Evolutionary conservation across 1,140 invertebrate genomes (phyloP), one percentile per base, ranked within the genome.

Genomic region (Radopholus similis): DNA sequence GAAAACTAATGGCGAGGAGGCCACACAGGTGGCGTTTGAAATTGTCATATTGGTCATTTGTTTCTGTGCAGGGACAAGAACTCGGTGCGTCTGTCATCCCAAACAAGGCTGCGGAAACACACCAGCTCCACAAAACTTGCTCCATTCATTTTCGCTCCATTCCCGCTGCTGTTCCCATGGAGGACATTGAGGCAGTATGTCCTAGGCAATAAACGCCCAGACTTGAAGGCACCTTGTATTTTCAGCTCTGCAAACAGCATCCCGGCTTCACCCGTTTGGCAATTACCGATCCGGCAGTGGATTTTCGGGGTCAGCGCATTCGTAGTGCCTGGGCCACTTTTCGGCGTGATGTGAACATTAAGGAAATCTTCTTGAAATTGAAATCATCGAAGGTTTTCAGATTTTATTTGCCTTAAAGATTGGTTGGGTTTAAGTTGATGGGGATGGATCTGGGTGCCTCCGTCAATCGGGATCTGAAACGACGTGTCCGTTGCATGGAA

Each of bases 311-410:
- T 49, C 18, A 9, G 4, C 42, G 49, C 8, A 91, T 93, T 83
- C 88, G 95, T 28, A 87, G 94, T 54, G 96, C 93, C 44, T 99
- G 95, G 95, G 93, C 97, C 4, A 97, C 95, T 0, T 99, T 97
- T 84, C 90, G 93, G 74, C 86, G 92, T 40, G 89, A 93, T 80
- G 94, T 97, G 6, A 97, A 97, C 82, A 97, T 99, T 67, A 97
- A 97, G 83, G 94, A 98, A 83, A 97, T 98, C 66, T 99, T 95
- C 83, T 99, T 94, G 94, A 94, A 92, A 83, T 86, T 98, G 9
- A 97, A 97, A 80, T 96, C 94, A 77, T 93, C 95, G 68, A 85
- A 91, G 75, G 90, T 92, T 84, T 84, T 83, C 13, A 37, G 11
- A 4, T 82, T 53, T 23, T 15, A 21, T 15, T 44, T 32, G 21